Conservation (phyloP, 2,888 invertebrate genomes). For the Xestia xanthographa region DNA sequence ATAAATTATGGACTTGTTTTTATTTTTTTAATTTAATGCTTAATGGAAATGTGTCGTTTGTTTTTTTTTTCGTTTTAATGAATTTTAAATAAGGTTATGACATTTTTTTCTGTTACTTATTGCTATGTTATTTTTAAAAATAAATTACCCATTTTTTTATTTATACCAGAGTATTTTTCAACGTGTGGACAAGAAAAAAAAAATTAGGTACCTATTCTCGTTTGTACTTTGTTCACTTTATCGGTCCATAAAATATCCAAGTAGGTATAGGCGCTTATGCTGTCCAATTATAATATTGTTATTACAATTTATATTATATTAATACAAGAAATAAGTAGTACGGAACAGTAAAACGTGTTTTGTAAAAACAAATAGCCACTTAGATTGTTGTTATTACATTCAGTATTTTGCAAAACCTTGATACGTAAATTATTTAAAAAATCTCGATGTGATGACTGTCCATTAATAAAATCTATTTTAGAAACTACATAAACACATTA, state of each 20-base stretch:
- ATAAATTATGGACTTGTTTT: not conserved
- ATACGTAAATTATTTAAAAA: constrained; percentile 30
- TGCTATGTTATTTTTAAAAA: not conserved
- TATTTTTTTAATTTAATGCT: not conserved
- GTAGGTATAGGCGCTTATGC: not conserved
- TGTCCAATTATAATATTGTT: constrained; percentile 30
- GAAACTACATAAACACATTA: constrained; percentile 16
- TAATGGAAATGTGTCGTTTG: not conserved
- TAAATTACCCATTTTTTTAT: not conserved
- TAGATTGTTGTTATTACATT: constrained; percentile 57
- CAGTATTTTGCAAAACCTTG: constrained; percentile 51
- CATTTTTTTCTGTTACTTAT: not conserved
- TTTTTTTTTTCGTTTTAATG: not conserved
- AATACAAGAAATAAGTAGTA: constrained; percentile 40
- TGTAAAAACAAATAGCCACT: constrained; percentile 39
- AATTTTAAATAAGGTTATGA: not conserved
- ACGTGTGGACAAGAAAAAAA: not conserved
- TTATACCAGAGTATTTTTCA: not conserved
- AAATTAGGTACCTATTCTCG: too few species aligned
- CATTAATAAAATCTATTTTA: constrained; percentile 23
- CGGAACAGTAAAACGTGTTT: constrained; percentile 43
- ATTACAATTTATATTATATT: constrained; percentile 4
- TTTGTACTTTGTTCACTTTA: not conserved
- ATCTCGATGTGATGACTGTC: constrained; percentile 17
- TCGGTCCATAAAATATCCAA: not conserved